phyloP scores from a whole-genome alignment of 1,140 invertebrate species.

The Thaumatotibia leucotreta region DNA sequence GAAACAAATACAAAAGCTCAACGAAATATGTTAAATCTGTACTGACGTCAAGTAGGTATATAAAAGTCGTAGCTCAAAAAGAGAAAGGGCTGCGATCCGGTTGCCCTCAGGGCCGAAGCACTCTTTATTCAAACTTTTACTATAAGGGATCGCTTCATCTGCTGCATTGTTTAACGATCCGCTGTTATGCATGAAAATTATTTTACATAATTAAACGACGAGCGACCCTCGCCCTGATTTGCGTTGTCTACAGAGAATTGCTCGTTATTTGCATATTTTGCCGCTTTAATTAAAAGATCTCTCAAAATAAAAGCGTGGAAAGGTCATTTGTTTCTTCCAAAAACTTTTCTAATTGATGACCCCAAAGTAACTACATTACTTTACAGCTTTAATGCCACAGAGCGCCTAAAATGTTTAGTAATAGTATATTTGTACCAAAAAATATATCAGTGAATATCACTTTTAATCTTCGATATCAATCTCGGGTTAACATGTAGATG shows the following conservation, averaged over 20 bases:
- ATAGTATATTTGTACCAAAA: too few species aligned
- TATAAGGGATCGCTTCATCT: slow-evolving; percentile 58
- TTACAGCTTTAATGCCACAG: too few species aligned
- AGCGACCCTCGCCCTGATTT: slow-evolving; percentile 63
- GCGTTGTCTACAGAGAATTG: slow-evolving; percentile 60
- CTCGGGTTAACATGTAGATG: too few species aligned
- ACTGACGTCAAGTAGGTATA: neutral
- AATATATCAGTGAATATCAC: too few species aligned
- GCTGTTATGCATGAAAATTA: slow-evolving; percentile 68
- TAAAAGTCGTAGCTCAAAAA: slow-evolving; percentile 26
- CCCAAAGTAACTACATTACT: too few species aligned
- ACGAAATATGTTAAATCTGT: too few species aligned
- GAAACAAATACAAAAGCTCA: neutral
- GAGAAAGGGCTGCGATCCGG: slow-evolving; percentile 38
- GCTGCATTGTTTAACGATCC: slow-evolving; percentile 65
- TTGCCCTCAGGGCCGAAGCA: slow-evolving; percentile 44
- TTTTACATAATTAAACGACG: slow-evolving; percentile 74
- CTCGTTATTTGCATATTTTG: slow-evolving; percentile 64
- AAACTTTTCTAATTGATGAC: neutral
- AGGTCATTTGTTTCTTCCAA: neutral
- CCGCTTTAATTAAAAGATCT: slow-evolving; percentile 52
- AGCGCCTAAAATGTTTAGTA: too few species aligned
- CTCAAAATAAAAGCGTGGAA: neutral
- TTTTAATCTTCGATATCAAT: too few species aligned
- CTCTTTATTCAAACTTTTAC: slow-evolving; percentile 64